These are phyloP conservation scores for Sturnus vulgaris DNA, from an alignment of 2,113 vertebrate species.

Conservation along the genomic window DNA sequence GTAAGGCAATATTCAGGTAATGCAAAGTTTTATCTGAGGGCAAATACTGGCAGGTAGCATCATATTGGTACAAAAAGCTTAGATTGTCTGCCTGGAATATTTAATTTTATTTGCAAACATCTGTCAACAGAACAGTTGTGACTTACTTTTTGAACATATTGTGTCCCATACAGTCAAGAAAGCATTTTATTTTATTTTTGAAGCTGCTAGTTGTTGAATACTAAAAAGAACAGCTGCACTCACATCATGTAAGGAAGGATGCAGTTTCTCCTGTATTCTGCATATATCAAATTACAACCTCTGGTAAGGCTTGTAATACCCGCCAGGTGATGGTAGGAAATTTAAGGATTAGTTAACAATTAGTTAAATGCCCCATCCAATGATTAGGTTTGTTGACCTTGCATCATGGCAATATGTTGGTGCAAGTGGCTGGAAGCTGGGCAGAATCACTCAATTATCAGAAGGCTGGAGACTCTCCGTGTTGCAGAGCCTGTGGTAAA, in stretches of 20 bases:
- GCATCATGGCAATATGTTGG: neutral
- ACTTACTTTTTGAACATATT: neutral
- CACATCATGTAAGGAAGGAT: neutral
- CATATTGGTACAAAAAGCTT: neutral
- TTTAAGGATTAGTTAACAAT: neutral
- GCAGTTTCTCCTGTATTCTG: neutral
- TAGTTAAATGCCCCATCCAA: neutral
- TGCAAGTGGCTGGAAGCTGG: neutral
- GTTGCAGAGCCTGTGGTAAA: neutral
- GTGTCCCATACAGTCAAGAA: neutral
- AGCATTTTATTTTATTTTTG: neutral
- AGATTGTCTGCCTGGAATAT: neutral
- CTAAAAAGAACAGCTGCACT: neutral
- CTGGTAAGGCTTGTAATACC: neutral
- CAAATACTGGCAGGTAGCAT: neutral
- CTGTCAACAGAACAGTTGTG: neutral
- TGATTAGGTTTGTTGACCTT: neutral
- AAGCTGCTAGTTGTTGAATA: neutral
- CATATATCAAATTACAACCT: neutral
- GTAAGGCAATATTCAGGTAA: neutral
- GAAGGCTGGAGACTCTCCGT: neutral
- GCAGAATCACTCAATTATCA: neutral
- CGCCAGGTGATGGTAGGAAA: neutral
- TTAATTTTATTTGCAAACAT: neutral
- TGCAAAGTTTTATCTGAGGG: neutral